Base-by-base conservation (phyloP, 2,888 invertebrate genomes). In the Pristionchus exspectatus region DNA sequence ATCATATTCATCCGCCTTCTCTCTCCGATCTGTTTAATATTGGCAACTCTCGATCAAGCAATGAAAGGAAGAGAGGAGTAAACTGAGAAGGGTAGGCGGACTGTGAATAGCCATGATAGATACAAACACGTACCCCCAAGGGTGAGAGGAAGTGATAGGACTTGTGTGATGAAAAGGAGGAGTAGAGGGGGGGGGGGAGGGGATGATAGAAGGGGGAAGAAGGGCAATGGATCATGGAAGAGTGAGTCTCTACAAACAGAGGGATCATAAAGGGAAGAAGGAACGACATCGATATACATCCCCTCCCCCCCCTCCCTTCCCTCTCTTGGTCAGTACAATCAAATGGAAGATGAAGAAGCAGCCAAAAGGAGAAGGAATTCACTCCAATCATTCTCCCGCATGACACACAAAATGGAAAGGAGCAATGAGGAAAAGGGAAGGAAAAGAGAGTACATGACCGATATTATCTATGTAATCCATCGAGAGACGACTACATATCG, bases 31-130 rank as follows among this genome's bases (percentile, higher is more conserved):
- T 87, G 72, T 87, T 87, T 69, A 87, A 87, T 87, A 87, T 87
- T 87, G 87, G 84, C 63, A 87, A 87, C 87, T 59, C 44, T 63
- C 84, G 84, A 59, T 84, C 81, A 84, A 84, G 84, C 84, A 33
- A 84, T 84, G 50, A 44, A 81, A 81, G 44, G 50, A 85, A 56
- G 38, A 85, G 33, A 9, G 84, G 38, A 59, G 83, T 83, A 83
- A 54, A 83, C 83, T 83, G 83, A 83, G 54, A 54, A 54, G 83
- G 56, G 84, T 59, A 59, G 84, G 59, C 33, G 84, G 56, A 85
- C 59, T 56, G 84, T 56, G 84, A 85, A 59, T 56, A 50, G 84
- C 33, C 10, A 33, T 12, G 84, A 85, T 54, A 83, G 84, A 56
- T 18, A 85, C 84, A 85, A 85, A 85, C 84, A 85, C n/a, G 59